Evolutionary conservation across 1,140 invertebrate species (phyloP), one percentile per base, ranked within the genome.

Genomic region (Protaetia brevitarsis): DNA sequence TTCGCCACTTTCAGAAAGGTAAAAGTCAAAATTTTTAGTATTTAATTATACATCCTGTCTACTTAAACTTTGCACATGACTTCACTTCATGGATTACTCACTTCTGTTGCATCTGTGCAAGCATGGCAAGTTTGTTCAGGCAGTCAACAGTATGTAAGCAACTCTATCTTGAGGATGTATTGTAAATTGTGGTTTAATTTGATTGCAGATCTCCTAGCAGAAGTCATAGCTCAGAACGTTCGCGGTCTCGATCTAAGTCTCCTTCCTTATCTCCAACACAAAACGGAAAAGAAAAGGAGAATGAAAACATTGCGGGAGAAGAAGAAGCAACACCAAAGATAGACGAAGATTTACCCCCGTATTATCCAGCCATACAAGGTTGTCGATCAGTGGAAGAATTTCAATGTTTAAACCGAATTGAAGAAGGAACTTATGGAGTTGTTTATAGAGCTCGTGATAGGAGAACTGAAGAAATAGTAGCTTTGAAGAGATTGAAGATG

Each of bases 361-460:
- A 97, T 79, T 89, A 88, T 74, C 96, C 96, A 5, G 96, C 95
- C 0, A 89, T 98, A 72, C 92, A 95, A 65, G 89, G 97, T 29
- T 99, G 98, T 82, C 86, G 98, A 65, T 97, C 93, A 73, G 97
- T 99, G 13, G 96, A 98, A 79, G 97, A 99, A 80, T 99, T 98
- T 79, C 89, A 96, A 72, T 97, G 95, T 79, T 81, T 99, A 3
- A 99, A 99, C 81, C 86, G 89, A 74, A 99, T 99, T 69, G 97
- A 99, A 79, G 98, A 99, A 83, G 97, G 97, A 45, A 97, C 96
- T 0, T 98, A 95, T 72, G 94, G 94, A 59, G 93, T 96, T 30
- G 96, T 99, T 45, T 98, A 98, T 79, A 85, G 97, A 77, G 98
- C 97, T 1, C 87, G 90, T 68, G 96, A 99, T 75, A 98, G 97